A percentile compares a stretch with the other conserved stretches of the same genome.
phyloP scores from a whole-genome alignment of 2,113 vertebrate genomes.

The Telmatochromis bifrenatus region DNA sequence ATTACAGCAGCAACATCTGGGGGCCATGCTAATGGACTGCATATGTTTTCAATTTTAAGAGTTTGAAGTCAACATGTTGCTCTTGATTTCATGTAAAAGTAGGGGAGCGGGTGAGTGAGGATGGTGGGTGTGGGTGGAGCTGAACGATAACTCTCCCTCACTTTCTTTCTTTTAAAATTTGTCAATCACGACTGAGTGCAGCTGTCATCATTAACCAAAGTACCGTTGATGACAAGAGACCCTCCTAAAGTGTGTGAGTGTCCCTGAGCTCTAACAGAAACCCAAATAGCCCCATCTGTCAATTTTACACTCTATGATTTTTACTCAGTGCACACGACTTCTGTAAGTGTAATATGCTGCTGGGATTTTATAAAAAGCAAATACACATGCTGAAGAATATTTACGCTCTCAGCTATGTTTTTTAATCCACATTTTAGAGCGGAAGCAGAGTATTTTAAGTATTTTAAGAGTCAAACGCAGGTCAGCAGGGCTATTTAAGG shows the following conservation, averaged over 20 bases:
- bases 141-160: neutral
- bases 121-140: neutral
- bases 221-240: slow-evolving; percentile 28
- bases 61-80: slow-evolving; percentile 46
- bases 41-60: slow-evolving; percentile 60
- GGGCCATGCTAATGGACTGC: slow-evolving; percentile 28
- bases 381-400: slow-evolving; percentile 45
- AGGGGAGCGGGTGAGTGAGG: neutral
- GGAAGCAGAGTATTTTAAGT: slow-evolving; percentile 11
- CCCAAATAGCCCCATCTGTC: slow-evolving; percentile 63
- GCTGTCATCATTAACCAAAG: slow-evolving; percentile 46
- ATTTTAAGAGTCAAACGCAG: slow-evolving; percentile 21
- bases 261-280: slow-evolving; percentile 55
- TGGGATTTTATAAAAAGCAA: slow-evolving; percentile 50
- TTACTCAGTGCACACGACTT: slow-evolving; percentile 47
- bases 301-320: slow-evolving; percentile 40
- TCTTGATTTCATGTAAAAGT: slow-evolving; percentile 25
- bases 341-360: slow-evolving; percentile 45
- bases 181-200: slow-evolving; percentile 46
- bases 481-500: neutral
- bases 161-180: slow-evolving; percentile 19
- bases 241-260: slow-evolving; percentile 33
- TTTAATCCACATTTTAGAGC: slow-evolving; percentile 38
- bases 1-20: slow-evolving; percentile 55
- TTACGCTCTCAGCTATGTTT: slow-evolving; percentile 36